These are phyloP conservation scores for Scaptodrosophila latifasciaeformis DNA, from an alignment of 2,888 invertebrate genomes.

Conservation along the genomic window DNA sequence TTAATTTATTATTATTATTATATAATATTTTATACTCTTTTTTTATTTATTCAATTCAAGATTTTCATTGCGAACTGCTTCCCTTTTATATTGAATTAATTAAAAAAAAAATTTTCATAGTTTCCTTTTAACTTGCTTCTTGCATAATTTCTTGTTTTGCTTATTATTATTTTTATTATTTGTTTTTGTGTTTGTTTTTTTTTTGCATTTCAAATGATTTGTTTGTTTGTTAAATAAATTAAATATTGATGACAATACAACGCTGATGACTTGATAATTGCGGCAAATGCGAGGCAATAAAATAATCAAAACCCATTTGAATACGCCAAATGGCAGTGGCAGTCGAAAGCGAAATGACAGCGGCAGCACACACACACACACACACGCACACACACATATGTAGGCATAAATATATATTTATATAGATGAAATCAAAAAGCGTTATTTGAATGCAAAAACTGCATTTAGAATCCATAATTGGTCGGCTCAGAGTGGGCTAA, in stretches of 20 bases:
- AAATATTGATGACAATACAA: constrained; percentile 62
- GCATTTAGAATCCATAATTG: constrained; percentile 66
- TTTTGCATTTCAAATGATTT: too few relatives aligned
- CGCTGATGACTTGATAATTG: constrained; percentile 70
- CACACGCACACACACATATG: constrained; percentile 12
- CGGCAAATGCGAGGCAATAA: constrained; percentile 62
- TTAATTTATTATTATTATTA: too few relatives aligned
- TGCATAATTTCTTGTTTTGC: constrained; percentile 21
- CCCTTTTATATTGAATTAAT: too few relatives aligned
- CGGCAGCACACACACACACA: constrained; percentile 3
- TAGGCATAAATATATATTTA: constrained; percentile 2
- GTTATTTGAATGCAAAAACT: constrained; percentile 35
- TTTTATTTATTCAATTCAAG: too few relatives aligned
- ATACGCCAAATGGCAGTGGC: constrained; percentile 19
- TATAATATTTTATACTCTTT: too few relatives aligned
- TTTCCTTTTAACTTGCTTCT: too few relatives aligned
- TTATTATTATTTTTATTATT: neutral
- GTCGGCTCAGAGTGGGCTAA: constrained; percentile 29
- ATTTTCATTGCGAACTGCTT: too few relatives aligned
- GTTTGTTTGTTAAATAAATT: constrained; percentile 41
- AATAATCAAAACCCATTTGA: constrained; percentile 62
- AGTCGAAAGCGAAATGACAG: constrained; percentile 3
- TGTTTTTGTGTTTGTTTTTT: too few relatives aligned
- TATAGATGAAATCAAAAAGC: neutral
- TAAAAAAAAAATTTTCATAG: too few relatives aligned